Conservation (phyloP, 2,113 vertebrate species). For the Orthonyx spaldingii region DNA sequence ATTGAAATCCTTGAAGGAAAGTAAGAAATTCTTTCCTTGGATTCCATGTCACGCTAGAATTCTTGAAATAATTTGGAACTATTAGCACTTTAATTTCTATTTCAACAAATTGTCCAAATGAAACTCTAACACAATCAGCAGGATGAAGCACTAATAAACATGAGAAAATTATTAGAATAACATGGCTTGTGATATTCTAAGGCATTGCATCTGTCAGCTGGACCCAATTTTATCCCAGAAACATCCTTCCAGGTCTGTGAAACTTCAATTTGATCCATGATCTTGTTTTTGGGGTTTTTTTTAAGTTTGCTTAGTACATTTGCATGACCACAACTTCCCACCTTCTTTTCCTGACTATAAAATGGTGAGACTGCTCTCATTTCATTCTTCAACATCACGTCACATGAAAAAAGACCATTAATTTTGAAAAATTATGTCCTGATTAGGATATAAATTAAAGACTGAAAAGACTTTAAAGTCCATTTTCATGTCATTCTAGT, state of each 20-base stretch:
- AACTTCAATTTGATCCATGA: background rate
- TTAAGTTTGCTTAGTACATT: background rate
- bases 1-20: background rate
- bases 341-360: background rate
- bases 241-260: background rate
- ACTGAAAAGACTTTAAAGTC: background rate
- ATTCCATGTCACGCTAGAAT: background rate
- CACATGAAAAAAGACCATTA: background rate
- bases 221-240: background rate
- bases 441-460: background rate
- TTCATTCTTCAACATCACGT: background rate
- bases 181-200: background rate
- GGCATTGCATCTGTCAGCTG: background rate
- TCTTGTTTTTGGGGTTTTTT: background rate
- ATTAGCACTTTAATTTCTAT: background rate
- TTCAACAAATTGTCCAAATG: background rate
- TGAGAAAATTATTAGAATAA: background rate
- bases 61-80: background rate
- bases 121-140: background rate
- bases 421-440: background rate
- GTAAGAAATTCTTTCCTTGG: background rate
- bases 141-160: background rate
- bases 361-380: background rate
- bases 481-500: background rate
- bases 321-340: background rate